phyloP scores from a whole-genome alignment of 1,140 invertebrate genomes.

The Drosophila serrata region DNA sequence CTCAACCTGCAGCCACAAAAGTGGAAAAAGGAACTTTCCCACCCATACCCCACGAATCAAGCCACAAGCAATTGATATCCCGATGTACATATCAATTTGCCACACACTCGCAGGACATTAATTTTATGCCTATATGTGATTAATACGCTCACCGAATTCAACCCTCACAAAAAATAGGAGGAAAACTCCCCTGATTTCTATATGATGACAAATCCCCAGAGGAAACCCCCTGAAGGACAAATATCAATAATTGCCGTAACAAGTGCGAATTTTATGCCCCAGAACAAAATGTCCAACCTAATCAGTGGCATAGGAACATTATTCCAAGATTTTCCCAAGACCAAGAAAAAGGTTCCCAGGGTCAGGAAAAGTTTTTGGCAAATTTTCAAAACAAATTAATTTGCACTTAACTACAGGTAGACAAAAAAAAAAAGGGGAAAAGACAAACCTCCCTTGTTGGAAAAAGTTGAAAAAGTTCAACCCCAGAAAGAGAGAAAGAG shows the following conservation, averaged over 20 bases:
- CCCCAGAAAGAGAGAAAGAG: conserved; percentile 48
- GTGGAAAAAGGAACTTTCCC: conserved; percentile 52
- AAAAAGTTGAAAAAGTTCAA: conserved; percentile 81
- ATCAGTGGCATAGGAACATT: conserved; percentile 22
- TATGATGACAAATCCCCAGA: conserved; percentile 51
- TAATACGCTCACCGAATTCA: conserved; percentile 41
- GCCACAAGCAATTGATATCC: conserved; percentile 68
- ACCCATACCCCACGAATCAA: conserved; percentile 56
- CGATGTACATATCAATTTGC: conserved; percentile 73
- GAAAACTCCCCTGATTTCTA: conserved; percentile 17
- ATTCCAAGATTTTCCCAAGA: conserved; percentile 58
- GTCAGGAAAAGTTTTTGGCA: conserved; percentile 53
- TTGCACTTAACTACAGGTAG: conserved; percentile 69
- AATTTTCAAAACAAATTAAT: conserved; percentile 83
- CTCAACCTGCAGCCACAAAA: conserved; percentile 47
- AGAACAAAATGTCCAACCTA: conserved; percentile 41
- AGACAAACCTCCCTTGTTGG: neutral
- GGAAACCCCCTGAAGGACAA: conserved; percentile 24
- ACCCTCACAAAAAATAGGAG: conserved; percentile 15
- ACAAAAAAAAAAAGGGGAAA: neutral
- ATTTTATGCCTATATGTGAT: conserved; percentile 80
- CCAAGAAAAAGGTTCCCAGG: conserved; percentile 48
- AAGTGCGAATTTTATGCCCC: conserved; percentile 60
- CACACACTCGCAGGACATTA: conserved; percentile 71
- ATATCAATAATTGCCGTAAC: conserved; percentile 77